phyloP scores from a whole-genome alignment of 1,140 invertebrate genomes.

The Hyphantria cunea region DNA sequence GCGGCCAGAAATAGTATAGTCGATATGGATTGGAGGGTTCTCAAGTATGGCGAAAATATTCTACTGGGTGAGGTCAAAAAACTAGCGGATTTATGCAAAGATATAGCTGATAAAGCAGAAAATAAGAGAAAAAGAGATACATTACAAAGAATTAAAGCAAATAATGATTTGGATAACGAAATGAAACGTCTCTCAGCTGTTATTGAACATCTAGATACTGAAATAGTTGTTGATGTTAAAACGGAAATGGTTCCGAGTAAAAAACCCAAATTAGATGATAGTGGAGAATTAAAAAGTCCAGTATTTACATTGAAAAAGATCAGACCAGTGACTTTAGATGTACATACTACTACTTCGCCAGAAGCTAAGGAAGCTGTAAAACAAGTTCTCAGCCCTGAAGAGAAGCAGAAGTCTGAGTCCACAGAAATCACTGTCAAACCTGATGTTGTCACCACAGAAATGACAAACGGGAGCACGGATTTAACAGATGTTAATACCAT shows the following conservation, averaged over 20 bases:
- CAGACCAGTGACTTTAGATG: slow-evolving; percentile 58
- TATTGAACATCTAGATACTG: slow-evolving; percentile 67
- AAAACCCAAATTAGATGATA: slow-evolving; percentile 46
- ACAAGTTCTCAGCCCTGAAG: slow-evolving; percentile 34
- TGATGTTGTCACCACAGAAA: slow-evolving; percentile 28
- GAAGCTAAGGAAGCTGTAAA: slow-evolving; percentile 21
- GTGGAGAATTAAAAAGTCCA: slow-evolving; percentile 55
- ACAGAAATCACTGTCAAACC: slow-evolving; percentile 46
- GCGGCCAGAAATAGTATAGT: slow-evolving; percentile 65
- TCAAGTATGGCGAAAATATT: slow-evolving; percentile 78
- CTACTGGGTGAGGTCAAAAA: slow-evolving; percentile 73
- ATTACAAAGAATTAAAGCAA: slow-evolving; percentile 48
- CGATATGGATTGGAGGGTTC: slow-evolving; percentile 77
- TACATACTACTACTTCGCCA: slow-evolving; percentile 27
- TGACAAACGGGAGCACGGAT: slow-evolving; percentile 9
- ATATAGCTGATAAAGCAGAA: slow-evolving; percentile 51
- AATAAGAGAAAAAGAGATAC: slow-evolving; percentile 57
- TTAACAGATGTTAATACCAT: slow-evolving; percentile 29
- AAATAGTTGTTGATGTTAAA: slow-evolving; percentile 47
- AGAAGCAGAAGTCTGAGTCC: slow-evolving; percentile 41
- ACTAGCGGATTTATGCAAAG: slow-evolving; percentile 62
- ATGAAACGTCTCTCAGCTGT: slow-evolving; percentile 72
- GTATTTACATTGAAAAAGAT: slow-evolving; percentile 68
- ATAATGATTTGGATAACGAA: slow-evolving; percentile 67
- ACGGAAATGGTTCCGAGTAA: slow-evolving; percentile 43